Evolutionary conservation across 2,113 vertebrate species (phyloP).

Genomic region (Nibea albiflora): DNA sequence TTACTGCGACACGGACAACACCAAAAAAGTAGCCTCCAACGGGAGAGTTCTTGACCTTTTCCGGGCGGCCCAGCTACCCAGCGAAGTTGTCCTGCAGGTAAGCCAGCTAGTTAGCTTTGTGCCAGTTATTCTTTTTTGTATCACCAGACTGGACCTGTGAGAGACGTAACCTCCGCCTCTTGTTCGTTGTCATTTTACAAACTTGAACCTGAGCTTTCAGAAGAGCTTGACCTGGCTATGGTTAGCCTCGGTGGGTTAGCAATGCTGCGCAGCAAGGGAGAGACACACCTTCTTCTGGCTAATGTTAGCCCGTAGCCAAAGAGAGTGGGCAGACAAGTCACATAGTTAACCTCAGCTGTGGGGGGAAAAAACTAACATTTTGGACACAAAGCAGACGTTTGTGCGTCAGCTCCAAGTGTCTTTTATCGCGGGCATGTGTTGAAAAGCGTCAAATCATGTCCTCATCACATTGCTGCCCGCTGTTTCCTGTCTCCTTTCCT

Average conservation of each 20-base stretch:
- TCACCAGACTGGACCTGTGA: no score
- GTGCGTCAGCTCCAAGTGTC: not conserved
- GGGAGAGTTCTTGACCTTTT: conserved; percentile 95
- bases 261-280: conserved; percentile 62
- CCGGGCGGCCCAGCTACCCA: conserved; percentile 96
- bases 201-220: conserved; percentile 35
- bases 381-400: not conserved
- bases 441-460: not conserved
- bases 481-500: conserved; percentile 37
- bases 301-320: conserved; percentile 61
- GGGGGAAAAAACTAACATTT: not conserved
- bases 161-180: not conserved
- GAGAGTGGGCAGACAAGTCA: conserved; percentile 18
- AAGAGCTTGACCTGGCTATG: conserved; percentile 37
- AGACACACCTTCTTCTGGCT: conserved; percentile 81
- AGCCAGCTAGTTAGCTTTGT: conserved; percentile 51
- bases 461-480: conserved; percentile 24
- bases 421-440: not conserved
- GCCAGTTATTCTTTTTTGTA: not conserved
- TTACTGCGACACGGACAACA: conserved; percentile 98
- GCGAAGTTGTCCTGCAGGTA: conserved; percentile 96
- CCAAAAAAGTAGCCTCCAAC: conserved; percentile 96
- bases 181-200: not conserved
- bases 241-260: conserved; percentile 66
- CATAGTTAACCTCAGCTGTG: not conserved